Evolutionary conservation across 2,113 vertebrate species (phyloP).

Genomic region (Proteles cristata): DNA sequence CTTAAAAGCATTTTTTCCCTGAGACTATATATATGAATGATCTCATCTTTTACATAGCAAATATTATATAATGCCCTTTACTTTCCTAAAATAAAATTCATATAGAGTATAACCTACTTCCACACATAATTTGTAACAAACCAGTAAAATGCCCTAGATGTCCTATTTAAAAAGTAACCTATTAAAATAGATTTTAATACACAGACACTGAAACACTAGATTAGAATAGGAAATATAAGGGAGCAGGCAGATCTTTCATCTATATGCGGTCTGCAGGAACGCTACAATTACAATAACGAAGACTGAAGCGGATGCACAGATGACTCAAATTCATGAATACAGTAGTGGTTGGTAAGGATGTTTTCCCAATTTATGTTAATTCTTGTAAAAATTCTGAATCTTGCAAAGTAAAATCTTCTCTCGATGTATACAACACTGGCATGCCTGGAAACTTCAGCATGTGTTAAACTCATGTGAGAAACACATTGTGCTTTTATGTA

Average conservation of each 20-base stretch:
- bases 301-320: rapidly evolving
- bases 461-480: neutral
- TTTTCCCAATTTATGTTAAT: neutral
- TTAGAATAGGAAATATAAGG: neutral
- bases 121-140: neutral
- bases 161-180: neutral
- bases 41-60: neutral
- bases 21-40: neutral
- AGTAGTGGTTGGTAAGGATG: neutral
- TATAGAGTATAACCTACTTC: neutral
- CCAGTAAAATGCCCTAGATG: neutral
- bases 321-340: neutral
- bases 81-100: constrained; percentile 26
- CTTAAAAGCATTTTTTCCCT: neutral
- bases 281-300: neutral
- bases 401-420: neutral
- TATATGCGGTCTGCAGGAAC: neutral
- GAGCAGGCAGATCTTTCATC: neutral
- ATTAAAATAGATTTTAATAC: neutral
- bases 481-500: neutral
- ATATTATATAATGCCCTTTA: neutral
- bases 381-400: neutral
- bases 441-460: neutral
- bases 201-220: neutral
- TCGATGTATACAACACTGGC: neutral